These are phyloP conservation scores for Acanthopleura granulata DNA, from an alignment of 2,888 invertebrate species.

Conservation along the genomic window DNA sequence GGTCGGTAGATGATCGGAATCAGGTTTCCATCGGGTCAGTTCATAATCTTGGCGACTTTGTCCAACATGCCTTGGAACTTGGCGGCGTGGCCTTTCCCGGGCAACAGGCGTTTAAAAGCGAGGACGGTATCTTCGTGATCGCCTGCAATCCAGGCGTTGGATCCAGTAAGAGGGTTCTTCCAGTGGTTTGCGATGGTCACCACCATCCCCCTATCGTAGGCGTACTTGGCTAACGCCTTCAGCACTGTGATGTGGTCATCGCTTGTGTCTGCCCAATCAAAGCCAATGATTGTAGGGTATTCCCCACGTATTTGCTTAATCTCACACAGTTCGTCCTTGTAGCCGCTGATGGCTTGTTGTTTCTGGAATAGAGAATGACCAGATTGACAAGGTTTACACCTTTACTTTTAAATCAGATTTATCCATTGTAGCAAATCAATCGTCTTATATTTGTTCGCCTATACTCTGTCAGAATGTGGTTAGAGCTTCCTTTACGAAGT, in stretches of 20 bases:
- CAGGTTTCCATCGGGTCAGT: constrained; percentile 26
- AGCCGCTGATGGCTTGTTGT: not conserved
- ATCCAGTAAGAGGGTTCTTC: constrained; percentile 31
- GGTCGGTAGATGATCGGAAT: constrained; percentile 35
- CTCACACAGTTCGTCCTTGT: constrained; percentile 33
- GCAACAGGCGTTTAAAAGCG: constrained; percentile 26
- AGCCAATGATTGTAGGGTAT: constrained; percentile 33
- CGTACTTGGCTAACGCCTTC: constrained; percentile 24
- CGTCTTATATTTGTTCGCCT: too few species aligned
- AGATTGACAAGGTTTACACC: not conserved
- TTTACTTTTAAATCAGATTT: too few species aligned
- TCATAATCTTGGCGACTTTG: constrained; percentile 24
- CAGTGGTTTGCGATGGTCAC: constrained; percentile 31
- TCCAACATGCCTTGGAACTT: constrained; percentile 27
- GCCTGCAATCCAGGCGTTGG: constrained; percentile 23
- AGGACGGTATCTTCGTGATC: constrained; percentile 26
- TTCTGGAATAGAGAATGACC: not conserved
- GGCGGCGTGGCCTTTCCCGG: constrained; percentile 28
- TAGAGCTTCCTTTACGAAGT: too few species aligned
- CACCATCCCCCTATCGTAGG: constrained; percentile 27
- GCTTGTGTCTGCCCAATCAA: constrained; percentile 26
- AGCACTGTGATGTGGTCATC: constrained; percentile 15
- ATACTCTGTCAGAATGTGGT: not conserved
- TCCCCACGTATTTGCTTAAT: constrained; percentile 32
- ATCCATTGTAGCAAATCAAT: too few species aligned